phyloP scores from a whole-genome alignment of 2,113 vertebrate genomes.

The Pachyramphus minor region DNA sequence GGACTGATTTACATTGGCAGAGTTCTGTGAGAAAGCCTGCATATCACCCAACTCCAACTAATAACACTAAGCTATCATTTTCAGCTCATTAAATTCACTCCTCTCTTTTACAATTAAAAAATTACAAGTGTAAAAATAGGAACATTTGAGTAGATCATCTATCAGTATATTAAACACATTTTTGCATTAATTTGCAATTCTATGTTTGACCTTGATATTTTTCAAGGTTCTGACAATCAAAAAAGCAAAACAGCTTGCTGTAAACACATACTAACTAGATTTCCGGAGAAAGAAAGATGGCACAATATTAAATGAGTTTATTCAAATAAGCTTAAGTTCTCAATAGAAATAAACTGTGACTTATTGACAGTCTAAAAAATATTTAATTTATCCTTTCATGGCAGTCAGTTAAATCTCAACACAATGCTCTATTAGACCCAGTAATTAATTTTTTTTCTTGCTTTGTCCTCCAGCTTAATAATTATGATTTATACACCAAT shows the following conservation, averaged over 20 bases:
- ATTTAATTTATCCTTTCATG: not conserved
- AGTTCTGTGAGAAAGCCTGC: not conserved
- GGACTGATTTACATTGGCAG: not conserved
- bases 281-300: not conserved
- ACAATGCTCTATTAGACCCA: not conserved
- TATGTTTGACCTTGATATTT: slow-evolving; percentile 52
- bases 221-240: slow-evolving; percentile 47
- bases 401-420: not conserved
- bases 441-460: not conserved
- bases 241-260: not conserved
- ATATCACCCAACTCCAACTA: not conserved
- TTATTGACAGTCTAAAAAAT: not conserved
- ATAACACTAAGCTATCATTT: not conserved
- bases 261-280: slow-evolving; percentile 7
- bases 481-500: not conserved
- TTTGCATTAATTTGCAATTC: slow-evolving; percentile 57
- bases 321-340: not conserved
- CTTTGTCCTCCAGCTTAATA: not conserved
- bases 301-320: not conserved
- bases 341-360: not conserved
- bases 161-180: slow-evolving; percentile 20
- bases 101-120: slow-evolving; percentile 43
- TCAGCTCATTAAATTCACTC: slow-evolving; percentile 12
- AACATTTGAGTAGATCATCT: slow-evolving; percentile 1
- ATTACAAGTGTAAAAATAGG: slow-evolving; percentile 17